These are phyloP conservation scores for Maccullochella peelii DNA, from an alignment of 2,113 vertebrate species.

Conservation along the genomic window DNA sequence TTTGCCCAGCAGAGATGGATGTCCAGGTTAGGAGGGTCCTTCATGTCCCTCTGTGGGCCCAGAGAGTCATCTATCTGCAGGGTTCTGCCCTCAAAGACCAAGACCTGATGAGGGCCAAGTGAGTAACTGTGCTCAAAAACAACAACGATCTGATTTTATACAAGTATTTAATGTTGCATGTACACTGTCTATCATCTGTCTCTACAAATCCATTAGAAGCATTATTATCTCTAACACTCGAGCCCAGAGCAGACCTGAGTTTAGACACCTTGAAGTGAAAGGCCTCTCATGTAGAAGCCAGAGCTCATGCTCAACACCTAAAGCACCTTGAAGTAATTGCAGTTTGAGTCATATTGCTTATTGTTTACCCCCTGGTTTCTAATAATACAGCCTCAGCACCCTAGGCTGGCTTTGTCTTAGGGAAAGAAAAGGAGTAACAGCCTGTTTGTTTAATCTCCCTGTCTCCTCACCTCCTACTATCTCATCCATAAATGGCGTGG, in stretches of 20 bases:
- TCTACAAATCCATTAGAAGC: background rate
- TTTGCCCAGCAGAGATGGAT: slow-evolving; percentile 89
- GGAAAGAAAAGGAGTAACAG: slow-evolving; percentile 51
- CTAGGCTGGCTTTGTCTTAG: slow-evolving; percentile 33
- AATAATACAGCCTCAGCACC: slow-evolving; percentile 46
- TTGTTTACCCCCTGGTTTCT: slow-evolving; percentile 48
- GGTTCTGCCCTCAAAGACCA: slow-evolving; percentile 89
- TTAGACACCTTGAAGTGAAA: slow-evolving; percentile 1
- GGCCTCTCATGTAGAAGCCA: background rate
- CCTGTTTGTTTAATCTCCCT: slow-evolving; percentile 60
- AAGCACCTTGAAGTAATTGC: slow-evolving; percentile 57
- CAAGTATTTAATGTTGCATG: background rate
- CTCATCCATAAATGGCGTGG: slow-evolving; percentile 62
- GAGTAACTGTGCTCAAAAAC: slow-evolving; percentile 56
- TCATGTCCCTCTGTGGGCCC: slow-evolving; percentile 89
- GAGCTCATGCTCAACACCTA: slow-evolving; percentile 47
- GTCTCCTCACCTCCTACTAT: slow-evolving; percentile 61
- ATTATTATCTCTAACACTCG: background rate
- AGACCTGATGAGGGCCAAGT: slow-evolving; percentile 90
- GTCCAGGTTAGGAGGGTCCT: slow-evolving; percentile 87
- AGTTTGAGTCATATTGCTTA: slow-evolving; percentile 48
- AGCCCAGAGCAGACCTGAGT: background rate
- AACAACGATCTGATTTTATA: background rate
- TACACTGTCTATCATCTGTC: background rate
- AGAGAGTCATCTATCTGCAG: slow-evolving; percentile 89